A percentile compares a stretch with the other conserved stretches of the same genome.
phyloP scores from a whole-genome alignment of 2,113 vertebrate genomes.

The Odocoileus hemionus region DNA sequence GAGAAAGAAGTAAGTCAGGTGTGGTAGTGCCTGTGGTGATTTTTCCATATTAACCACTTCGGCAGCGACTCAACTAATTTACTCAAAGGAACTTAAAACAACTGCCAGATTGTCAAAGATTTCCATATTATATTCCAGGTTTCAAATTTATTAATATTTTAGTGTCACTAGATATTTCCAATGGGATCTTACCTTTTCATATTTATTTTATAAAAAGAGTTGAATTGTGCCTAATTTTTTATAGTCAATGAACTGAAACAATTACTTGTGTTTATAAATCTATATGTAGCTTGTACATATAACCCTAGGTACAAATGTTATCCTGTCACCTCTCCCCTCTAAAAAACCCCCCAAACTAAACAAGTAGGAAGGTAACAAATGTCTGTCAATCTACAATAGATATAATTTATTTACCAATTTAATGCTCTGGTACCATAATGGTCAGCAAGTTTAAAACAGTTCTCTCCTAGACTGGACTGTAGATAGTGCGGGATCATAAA shows the following conservation, averaged over 20 bases:
- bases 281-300: background rate
- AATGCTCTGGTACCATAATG: background rate
- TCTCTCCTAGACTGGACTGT: background rate
- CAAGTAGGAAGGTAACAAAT: slow-evolving; percentile 26
- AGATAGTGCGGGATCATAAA: background rate
- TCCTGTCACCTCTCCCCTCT: background rate
- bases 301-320: background rate
- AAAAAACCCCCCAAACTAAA: background rate
- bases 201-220: slow-evolving; percentile 4
- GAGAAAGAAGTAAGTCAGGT: background rate
- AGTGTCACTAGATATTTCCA: background rate
- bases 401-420: slow-evolving; percentile 39
- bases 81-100: slow-evolving; percentile 18
- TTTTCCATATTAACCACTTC: background rate
- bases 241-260: background rate
- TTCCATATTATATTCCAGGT: background rate
- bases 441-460: slow-evolving; percentile 28
- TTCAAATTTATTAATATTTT: background rate
- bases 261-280: background rate
- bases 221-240: background rate
- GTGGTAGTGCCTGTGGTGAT: background rate
- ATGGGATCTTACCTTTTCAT: background rate
- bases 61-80: background rate
- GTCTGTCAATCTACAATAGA: background rate
- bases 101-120: background rate